Percentiles rank a stretch among this genome's conserved stretches.
Evolutionary conservation across 2,888 invertebrate species (phyloP).

Genomic region (Meghimatium bilineatum): DNA sequence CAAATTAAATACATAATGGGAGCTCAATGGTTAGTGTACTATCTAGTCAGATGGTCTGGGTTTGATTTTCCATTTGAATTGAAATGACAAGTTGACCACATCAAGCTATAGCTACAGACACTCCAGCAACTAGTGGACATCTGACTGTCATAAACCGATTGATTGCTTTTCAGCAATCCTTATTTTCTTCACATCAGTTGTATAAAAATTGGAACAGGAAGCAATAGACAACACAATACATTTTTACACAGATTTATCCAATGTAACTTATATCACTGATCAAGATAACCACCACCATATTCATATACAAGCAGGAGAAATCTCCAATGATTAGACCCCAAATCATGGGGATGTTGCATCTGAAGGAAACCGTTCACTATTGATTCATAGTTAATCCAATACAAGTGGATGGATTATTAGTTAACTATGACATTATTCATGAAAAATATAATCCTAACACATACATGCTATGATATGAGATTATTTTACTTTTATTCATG

Average conservation of each 20-base stretch:
- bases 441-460: too few relatives aligned
- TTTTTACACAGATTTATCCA: constrained; percentile 8
- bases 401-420: not conserved
- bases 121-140: not conserved
- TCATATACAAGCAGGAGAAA: not conserved
- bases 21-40: too few relatives aligned
- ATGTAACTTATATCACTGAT: not conserved
- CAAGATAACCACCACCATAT: not conserved
- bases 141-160: not conserved
- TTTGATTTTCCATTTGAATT: too few relatives aligned
- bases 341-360: not conserved
- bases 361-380: not conserved
- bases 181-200: not conserved
- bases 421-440: not conserved
- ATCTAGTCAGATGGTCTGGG: too few relatives aligned
- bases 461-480: too few relatives aligned
- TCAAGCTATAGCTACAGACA: not conserved
- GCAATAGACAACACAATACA: constrained; percentile 2
- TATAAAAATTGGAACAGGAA: constrained; percentile 10
- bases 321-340: not conserved
- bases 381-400: constrained; percentile 17
- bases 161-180: not conserved
- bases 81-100: too few relatives aligned
- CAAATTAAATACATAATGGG: too few relatives aligned
- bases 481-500: too few relatives aligned